Evolutionary conservation across 2,888 invertebrate species (phyloP).

Genomic region (Prosapia bicincta): DNA sequence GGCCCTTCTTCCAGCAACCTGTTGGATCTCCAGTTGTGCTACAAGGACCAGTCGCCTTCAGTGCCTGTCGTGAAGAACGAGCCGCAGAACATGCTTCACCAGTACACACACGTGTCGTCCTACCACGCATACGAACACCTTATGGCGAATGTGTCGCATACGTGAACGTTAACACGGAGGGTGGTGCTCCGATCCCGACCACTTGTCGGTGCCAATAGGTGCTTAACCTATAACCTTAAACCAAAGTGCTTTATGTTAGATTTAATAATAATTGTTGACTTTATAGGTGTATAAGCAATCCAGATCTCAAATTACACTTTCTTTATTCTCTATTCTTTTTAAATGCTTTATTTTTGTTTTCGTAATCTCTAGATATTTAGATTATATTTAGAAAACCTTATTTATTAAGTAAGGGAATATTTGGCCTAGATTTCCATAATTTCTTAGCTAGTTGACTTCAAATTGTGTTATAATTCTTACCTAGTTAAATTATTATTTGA

Average conservation of each 20-base stretch:
- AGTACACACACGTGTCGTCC: constrained; percentile 15
- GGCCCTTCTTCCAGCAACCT: constrained; percentile 32
- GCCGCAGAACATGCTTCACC: constrained; percentile 14
- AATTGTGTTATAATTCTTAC: too few species aligned
- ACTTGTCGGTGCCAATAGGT: too few species aligned
- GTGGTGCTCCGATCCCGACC: too few species aligned
- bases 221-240: neutral
- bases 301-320: neutral
- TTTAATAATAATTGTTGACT: neutral
- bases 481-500: too few species aligned
- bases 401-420: too few species aligned
- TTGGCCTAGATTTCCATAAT: too few species aligned
- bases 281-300: neutral
- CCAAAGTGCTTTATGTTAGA: neutral
- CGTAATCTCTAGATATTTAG: too few species aligned
- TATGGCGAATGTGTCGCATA: constrained; percentile 21
- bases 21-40: constrained; percentile 33
- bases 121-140: constrained; percentile 35
- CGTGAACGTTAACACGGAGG: constrained; percentile 10
- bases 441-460: too few species aligned
- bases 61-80: constrained; percentile 26
- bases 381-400: too few species aligned
- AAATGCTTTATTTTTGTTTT: too few species aligned
- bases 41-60: constrained; percentile 24
- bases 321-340: too few species aligned